Evolutionary conservation across 2,113 vertebrate species (phyloP), one percentile per base, ranked within the genome.

Genomic region (Sorex fumeus): DNA sequence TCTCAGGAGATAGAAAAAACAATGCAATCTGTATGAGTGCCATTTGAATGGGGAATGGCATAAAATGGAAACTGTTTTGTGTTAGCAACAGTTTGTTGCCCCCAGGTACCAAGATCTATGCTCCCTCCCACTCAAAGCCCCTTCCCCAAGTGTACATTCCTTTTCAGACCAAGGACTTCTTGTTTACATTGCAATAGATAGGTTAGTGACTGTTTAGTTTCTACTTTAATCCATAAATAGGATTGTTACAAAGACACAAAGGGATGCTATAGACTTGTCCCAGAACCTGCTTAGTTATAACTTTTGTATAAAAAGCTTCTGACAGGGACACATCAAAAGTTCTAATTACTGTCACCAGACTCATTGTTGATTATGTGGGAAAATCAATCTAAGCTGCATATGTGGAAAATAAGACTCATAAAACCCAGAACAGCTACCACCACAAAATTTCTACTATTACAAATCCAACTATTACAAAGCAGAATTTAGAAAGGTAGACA

Each of bases 161-260:
- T 64, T 86, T 70, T 27, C 45, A 19, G 95, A 90, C 81, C 82
- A 94, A 83, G 40, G 23, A 16, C 72, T 72, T 83, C 89, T 90
- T 78, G n/a, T 79, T 95, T 91, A 91, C 27, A 94, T 11, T 50
- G 85, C 70, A 93, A 91, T 3, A 90, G 82, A 95, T 84, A 95
- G 47, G 30, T 21, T 69, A 94, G 74, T 92, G 69, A 70, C 62
- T 93, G 36, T 64, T 93, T 86, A 23, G 77, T 89, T 91, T 96
- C 91, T 95, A 62, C 36, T 85, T 95, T 93, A 88, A 96, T 96
- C 94, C 78, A 94, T 97, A 93, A 98, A 84, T 87, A 95, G 28
- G 86, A 78, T 81, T 70, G 93, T 4, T 8, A 28, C 28, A 64
- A 90, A 76, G 89, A 83, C 84, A 57, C 86, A 93, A 93, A 95